Evolutionary conservation across 2,888 invertebrate species (phyloP).

Genomic region (Cistogaster globosa): DNA sequence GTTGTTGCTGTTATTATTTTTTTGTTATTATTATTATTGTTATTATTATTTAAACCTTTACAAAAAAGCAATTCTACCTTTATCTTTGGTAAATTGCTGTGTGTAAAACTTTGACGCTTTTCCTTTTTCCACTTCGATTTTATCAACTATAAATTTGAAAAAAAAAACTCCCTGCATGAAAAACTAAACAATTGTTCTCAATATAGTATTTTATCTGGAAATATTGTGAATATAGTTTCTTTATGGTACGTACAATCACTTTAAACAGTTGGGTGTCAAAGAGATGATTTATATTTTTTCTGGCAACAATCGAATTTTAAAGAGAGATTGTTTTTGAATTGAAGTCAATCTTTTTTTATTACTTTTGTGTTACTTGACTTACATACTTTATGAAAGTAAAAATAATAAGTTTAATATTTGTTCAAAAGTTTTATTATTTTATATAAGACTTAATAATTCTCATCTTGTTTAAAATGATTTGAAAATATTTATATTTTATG

Average conservation of each 20-base stretch:
- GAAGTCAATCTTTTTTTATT: too few species aligned
- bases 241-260: background rate
- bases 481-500: too few species aligned
- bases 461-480: too few species aligned
- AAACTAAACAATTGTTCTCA: slow-evolving; percentile 1
- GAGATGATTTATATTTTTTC: too few species aligned
- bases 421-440: too few species aligned
- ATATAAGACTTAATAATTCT: too few species aligned
- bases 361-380: too few species aligned
- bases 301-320: background rate
- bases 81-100: slow-evolving; percentile 63
- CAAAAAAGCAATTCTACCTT: slow-evolving; percentile 65
- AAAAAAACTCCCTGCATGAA: slow-evolving; percentile 5
- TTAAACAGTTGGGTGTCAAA: background rate
- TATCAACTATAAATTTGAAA: slow-evolving; percentile 40
- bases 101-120: slow-evolving; percentile 56
- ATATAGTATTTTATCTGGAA: background rate
- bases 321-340: background rate
- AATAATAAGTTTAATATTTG: too few species aligned
- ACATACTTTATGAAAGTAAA: too few species aligned
- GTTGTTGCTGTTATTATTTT: background rate
- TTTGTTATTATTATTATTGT: slow-evolving; percentile 48
- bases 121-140: slow-evolving; percentile 53
- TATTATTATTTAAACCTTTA: slow-evolving; percentile 65
- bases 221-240: background rate